Conservation (phyloP, 2,888 invertebrate genomes). For the Leptodirus hochenwartii region DNA sequence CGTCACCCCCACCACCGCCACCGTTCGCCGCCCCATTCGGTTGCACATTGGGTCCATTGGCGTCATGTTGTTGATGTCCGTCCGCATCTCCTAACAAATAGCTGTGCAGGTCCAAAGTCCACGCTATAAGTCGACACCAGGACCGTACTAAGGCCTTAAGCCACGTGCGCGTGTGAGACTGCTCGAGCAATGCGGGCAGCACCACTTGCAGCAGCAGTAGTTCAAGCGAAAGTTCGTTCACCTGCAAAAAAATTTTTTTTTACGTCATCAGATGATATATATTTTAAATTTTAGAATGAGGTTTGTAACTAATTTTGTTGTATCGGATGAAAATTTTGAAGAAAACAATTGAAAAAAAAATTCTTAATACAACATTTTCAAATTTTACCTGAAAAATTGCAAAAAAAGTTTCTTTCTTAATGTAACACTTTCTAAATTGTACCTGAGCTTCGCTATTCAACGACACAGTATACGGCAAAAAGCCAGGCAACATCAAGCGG, state of each 20-base stretch:
- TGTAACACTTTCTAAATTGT: too few species aligned
- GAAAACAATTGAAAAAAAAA: too few species aligned
- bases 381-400: too few species aligned
- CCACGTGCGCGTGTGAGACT: constrained; percentile 91
- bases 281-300: too few species aligned
- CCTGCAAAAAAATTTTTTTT: too few species aligned
- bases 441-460: constrained; percentile 60
- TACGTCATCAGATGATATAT: too few species aligned
- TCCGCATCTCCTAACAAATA: constrained; percentile 65
- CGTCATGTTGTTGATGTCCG: constrained; percentile 21
- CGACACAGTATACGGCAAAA: constrained; percentile 88
- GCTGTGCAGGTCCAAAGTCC: constrained; percentile 70
- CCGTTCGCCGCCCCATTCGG: constrained; percentile 18
- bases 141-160: constrained; percentile 71
- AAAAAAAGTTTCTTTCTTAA: too few species aligned
- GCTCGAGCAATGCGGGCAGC: constrained; percentile 87
- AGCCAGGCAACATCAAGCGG: constrained; percentile 61
- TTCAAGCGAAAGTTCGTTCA: constrained; percentile 89
- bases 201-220: constrained; percentile 82
- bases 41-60: too few species aligned
- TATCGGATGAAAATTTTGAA: too few species aligned
- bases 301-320: too few species aligned
- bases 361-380: too few species aligned
- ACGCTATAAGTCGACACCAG: constrained; percentile 76
- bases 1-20: constrained; percentile 16